These are phyloP conservation scores for Manis crassicaudata DNA, from an alignment of 2,797 vertebrate genomes.

Conservation along the genomic window DNA sequence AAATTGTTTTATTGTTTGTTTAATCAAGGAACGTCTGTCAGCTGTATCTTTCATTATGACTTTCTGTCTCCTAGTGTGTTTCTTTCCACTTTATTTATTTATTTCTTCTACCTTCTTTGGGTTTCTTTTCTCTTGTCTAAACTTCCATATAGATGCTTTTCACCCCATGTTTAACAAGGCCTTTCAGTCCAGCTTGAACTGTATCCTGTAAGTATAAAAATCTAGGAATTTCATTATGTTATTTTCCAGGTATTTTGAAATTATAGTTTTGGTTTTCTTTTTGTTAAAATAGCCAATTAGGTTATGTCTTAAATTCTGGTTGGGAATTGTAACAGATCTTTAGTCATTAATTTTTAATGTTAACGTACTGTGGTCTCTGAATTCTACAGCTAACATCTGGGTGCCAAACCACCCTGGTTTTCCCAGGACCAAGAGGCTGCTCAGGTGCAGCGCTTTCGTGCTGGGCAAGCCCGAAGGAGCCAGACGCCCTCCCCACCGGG, in stretches of 20 bases:
- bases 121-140: not conserved
- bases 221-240: not conserved
- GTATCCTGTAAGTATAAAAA: not conserved
- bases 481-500: not conserved
- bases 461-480: rapidly evolving
- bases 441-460: too few relatives aligned
- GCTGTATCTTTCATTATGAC: not conserved
- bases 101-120: not conserved
- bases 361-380: not conserved
- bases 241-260: not conserved
- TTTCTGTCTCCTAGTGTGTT: not conserved
- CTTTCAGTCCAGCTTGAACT: not conserved
- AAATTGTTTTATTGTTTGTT: not conserved
- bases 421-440: not conserved
- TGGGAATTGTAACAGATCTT: not conserved
- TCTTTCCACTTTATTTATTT: not conserved
- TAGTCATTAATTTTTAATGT: not conserved
- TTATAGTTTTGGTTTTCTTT: not conserved
- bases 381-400: not conserved
- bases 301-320: not conserved
- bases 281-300: not conserved
- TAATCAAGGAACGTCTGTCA: not conserved
- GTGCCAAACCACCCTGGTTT: not conserved
- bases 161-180: too few relatives aligned
- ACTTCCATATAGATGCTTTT: not conserved